Evolutionary conservation across 2,888 invertebrate species (phyloP).

Genomic region (Drosophila villosipedis): DNA sequence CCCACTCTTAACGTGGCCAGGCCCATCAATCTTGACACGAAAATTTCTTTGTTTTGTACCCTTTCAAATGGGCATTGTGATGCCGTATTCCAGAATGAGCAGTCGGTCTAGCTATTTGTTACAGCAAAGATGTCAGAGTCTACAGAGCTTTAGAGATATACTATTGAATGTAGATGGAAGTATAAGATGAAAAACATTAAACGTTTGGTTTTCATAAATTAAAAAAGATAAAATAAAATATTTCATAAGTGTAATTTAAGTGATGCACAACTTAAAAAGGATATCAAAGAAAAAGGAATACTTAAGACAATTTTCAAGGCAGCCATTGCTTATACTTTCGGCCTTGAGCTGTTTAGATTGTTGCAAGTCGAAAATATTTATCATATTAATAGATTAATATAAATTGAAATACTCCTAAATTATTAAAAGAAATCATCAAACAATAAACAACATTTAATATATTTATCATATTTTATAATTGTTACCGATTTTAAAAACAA

Average conservation of each 20-base stretch:
- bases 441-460: not conserved
- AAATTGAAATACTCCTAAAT: not conserved
- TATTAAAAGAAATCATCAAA: not conserved
- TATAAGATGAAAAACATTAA: not conserved
- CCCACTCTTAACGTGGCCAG: constrained; percentile 56
- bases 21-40: constrained; percentile 69
- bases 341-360: not conserved
- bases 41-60: constrained; percentile 39
- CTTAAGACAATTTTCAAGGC: not conserved
- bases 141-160: too few species aligned
- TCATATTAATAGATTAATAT: not conserved
- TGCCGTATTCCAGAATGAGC: not conserved
- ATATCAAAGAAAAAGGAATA: not conserved
- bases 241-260: not conserved
- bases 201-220: too few species aligned
- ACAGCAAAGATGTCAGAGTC: not conserved
- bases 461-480: not conserved
- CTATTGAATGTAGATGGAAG: not conserved
- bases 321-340: not conserved
- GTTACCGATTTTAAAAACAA: not conserved
- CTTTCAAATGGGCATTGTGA: not conserved
- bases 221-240: too few species aligned
- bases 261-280: not conserved
- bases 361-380: not conserved
- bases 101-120: not conserved